Evolutionary conservation across 2,113 vertebrate species (phyloP).

Genomic region (Drymodes brunneopygia): DNA sequence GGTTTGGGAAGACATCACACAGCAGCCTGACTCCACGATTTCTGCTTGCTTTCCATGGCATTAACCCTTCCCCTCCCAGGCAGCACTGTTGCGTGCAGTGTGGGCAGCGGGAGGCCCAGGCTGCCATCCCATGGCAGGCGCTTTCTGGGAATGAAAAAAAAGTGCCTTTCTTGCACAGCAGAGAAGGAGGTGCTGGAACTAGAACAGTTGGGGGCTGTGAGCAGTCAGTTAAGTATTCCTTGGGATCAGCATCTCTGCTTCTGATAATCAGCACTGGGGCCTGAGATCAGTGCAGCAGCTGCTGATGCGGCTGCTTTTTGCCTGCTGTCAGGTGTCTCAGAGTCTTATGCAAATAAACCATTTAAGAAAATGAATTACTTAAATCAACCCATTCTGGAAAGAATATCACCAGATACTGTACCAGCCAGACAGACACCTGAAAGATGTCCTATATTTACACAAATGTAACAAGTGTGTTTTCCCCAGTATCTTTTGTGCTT

Average conservation of each 20-base stretch:
- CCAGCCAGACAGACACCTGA: not conserved
- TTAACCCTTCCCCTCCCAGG: rapidly evolving
- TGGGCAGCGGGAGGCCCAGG: not conserved
- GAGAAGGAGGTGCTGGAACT: not conserved
- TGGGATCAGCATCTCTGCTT: not conserved
- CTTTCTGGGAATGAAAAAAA: not conserved
- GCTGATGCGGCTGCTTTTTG: not conserved
- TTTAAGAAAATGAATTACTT: not conserved
- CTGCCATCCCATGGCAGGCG: not conserved
- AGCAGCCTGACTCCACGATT: not conserved
- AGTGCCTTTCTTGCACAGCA: not conserved
- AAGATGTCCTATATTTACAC: not conserved
- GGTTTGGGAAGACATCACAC: not conserved
- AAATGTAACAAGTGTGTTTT: not conserved
- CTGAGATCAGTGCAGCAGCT: not conserved
- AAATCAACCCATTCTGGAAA: not conserved
- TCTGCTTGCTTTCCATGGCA: not conserved
- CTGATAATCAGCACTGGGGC: not conserved
- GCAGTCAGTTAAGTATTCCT: not conserved
- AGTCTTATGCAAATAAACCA: not conserved
- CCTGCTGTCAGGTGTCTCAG: not conserved
- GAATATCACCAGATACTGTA: not conserved
- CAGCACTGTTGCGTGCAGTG: rapidly evolving
- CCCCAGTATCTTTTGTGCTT: not conserved
- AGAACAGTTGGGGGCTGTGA: rapidly evolving